Conservation (phyloP, 2,797 vertebrate genomes). For the Mormyrus hasselquistii region DNA sequence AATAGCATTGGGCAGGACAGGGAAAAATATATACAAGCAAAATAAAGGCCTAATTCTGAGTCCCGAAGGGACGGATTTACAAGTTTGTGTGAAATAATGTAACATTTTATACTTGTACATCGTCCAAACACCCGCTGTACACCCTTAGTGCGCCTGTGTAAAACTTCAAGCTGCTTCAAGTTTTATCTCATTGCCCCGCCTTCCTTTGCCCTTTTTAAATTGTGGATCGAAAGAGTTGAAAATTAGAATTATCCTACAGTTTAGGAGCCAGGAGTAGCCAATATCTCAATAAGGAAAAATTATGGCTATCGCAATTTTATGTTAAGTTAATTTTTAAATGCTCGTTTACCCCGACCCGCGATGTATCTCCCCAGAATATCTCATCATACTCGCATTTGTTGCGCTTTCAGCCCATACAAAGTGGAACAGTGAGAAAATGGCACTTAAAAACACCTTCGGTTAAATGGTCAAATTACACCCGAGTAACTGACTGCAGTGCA, state of each 20-base stretch:
- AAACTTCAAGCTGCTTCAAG: neutral
- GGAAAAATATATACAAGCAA: constrained; percentile 39
- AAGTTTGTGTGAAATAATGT: neutral
- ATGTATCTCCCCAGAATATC: neutral
- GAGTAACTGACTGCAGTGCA: neutral
- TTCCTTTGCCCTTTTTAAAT: neutral
- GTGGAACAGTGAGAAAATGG: neutral
- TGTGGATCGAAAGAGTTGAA: neutral
- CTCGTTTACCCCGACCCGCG: neutral
- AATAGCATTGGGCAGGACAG: constrained; percentile 52
- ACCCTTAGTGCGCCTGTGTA: neutral
- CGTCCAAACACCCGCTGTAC: neutral
- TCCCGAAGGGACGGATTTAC: neutral
- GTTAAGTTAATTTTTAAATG: neutral
- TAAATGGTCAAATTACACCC: neutral
- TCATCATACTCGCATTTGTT: neutral
- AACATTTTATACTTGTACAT: neutral
- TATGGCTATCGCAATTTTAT: neutral
- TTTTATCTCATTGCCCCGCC: neutral
- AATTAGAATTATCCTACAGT: neutral
- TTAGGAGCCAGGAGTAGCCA: neutral
- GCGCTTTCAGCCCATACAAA: neutral
- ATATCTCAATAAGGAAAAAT: neutral
- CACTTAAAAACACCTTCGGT: neutral
- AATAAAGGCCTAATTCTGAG: neutral